These are phyloP conservation scores for Gila orcuttii DNA, from an alignment of 2,113 vertebrate species.

Conservation along the genomic window DNA sequence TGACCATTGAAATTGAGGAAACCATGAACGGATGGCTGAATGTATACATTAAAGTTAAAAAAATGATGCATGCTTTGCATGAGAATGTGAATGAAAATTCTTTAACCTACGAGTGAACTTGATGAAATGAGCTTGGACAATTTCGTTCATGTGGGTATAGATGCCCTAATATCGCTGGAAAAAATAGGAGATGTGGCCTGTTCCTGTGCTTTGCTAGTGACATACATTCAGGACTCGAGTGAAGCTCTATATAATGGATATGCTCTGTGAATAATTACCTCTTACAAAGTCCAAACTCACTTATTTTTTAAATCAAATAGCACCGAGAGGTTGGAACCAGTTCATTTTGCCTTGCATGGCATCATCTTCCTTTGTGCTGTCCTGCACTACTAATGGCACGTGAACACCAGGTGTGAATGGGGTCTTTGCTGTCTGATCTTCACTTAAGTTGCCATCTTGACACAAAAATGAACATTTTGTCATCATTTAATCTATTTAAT, in stretches of 20 bases:
- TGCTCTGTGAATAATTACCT: neutral
- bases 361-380: conserved; percentile 50
- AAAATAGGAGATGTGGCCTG: neutral
- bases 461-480: neutral
- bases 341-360: conserved; percentile 45
- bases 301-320: conserved; percentile 71
- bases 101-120: neutral
- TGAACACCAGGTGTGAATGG: conserved; percentile 16
- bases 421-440: neutral
- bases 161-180: conserved; percentile 1
- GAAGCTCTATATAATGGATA: conserved; percentile 10
- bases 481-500: neutral
- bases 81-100: neutral
- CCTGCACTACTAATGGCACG: conserved; percentile 61
- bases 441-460: too few relatives aligned
- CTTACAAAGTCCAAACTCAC: conserved; percentile 24
- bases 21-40: neutral
- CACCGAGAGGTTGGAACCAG: conserved; percentile 74
- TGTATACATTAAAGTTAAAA: neutral
- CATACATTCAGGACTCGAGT: conserved; percentile 15
- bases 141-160: neutral
- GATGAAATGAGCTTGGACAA: neutral
- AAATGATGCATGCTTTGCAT: conserved; percentile 45
- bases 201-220: conserved; percentile 31
- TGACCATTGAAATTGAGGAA: conserved; percentile 55